Conservation (phyloP, 1,140 invertebrate species). For the Lepidotrigona ventralis region DNA sequence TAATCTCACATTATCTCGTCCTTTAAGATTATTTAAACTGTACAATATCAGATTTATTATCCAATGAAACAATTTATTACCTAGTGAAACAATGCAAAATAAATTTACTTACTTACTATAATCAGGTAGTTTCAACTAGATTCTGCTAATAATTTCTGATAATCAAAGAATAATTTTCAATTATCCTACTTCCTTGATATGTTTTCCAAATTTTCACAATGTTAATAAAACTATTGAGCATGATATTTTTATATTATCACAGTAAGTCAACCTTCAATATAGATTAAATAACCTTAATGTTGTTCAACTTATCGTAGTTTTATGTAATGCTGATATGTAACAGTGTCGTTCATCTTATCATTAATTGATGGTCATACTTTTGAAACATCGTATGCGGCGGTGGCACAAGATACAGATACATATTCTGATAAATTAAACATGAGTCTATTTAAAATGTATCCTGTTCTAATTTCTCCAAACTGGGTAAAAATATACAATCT, state of each 20-base stretch:
- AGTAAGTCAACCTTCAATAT: neutral
- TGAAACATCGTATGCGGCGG: neutral
- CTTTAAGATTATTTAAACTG: no score
- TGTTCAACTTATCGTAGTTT: neutral
- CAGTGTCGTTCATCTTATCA: neutral
- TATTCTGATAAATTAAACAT: slow-evolving; percentile 8
- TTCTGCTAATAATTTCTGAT: neutral
- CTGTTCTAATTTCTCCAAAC: slow-evolving; percentile 13
- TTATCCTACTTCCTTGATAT: neutral
- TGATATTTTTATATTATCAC: neutral
- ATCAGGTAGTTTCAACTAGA: neutral
- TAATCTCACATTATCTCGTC: no score
- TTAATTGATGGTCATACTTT: neutral
- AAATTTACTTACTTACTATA: neutral
- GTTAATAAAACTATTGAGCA: neutral
- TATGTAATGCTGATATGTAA: neutral
- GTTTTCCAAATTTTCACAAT: neutral
- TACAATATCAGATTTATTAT: no score
- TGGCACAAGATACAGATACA: neutral
- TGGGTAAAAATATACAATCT: slow-evolving; percentile 18
- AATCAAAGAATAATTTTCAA: neutral
- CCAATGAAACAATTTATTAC: no score
- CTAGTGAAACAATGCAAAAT: neutral
- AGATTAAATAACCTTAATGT: neutral
- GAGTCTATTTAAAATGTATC: slow-evolving; percentile 9